Base-by-base conservation (phyloP, 2,113 vertebrate species). In the Psammodynastes pulverulentus region DNA sequence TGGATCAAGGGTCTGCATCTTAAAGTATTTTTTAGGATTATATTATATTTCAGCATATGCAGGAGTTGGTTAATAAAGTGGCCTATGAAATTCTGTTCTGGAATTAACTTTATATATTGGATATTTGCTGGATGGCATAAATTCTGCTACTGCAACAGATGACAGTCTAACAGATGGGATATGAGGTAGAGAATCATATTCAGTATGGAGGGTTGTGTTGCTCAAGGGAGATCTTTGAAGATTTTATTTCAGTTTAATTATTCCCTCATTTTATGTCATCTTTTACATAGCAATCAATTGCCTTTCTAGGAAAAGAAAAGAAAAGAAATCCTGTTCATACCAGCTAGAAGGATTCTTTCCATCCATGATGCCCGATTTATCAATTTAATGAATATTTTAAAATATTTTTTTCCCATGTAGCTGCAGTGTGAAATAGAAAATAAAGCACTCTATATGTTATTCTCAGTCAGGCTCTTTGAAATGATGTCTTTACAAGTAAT, bases 141-240 rank as follows among this genome's bases (percentile, higher is more conserved):
- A 94, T 84, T 87, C 6, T 94, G 94, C 94, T 95, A 87, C 94
- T 95, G 90, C 84, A 95, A 95, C 93, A 97, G 91, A 95, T 95
- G 94, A 96, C 95, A 94, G 90, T 93, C 85, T 95, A 93, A 90
- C 87, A 93, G 21, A 91, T 45, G 95, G 23, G 12, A 4, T 92
- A 45, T 43, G 92, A 93, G 89, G 46, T 21, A 86, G 72, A 94
- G 90, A 96, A 91, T 95, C 85, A 90, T 39, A 53, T 43, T 19
- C 91, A 51, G 91, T 79, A 89, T 21, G 58, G 86, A 94, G 90
- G 85, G 89, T 95, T 95, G 48, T 87, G 87, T 34, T 93, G 93
- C 87, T 90, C 46, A 94, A 94, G 26, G 23, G 90, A 84, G 92
- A 93, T 95, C 46, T 94, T 94, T 92, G 94, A 94, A 54, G 10